Evolutionary conservation across 1,140 invertebrate genomes (phyloP), one percentile per base, ranked within the genome.

Genomic region (Akabosia matsudoensis): DNA sequence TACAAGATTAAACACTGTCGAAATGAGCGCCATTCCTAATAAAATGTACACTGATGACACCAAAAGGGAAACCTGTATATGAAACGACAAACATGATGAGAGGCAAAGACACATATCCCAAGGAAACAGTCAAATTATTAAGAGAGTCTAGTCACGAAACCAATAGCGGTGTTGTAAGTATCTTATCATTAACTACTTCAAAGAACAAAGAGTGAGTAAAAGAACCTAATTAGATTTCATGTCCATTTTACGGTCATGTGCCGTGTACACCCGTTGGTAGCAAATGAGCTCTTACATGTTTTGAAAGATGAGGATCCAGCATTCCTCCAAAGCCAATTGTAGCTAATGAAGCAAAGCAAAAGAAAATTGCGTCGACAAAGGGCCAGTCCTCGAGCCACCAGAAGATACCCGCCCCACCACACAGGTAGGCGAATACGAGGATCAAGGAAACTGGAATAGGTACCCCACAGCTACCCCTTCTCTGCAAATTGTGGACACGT

Each of bases 1-100:
- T 77, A 97, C 93, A 61, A 98, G 86, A 84, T 95, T 96, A 86
- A 97, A 97, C 85, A 95, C 97, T 93, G 97, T 98, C 22, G 96
- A 96, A 76, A 98, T 91, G 73, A 98, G 88, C 3, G 96, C 94
- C 89, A 98, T 93, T 22, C 97, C 97, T 54, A 97, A 90, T 31
- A 98, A 87, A 64, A 99, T 93, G 84, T 98, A 99, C 30, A 94
- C 87, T 24, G 93, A 91, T 76, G 91, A 91, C 26, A 90, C 90
- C 74, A 93, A 91, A 1, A 95, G 86, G 31, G 93, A 93, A 10
- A 93, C 87, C 81, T 94, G 91, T 22, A 3, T 10, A 56, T 22
- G n/a, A 18, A 70, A 16, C 33, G 31, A 31, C 7, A 70, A 14
- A 30, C 7, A 30, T 10, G 37, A 70, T 70, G 22, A 70, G 31